phyloP scores from a whole-genome alignment of 2,888 invertebrate genomes.

The Macrosiphum euphorbiae region DNA sequence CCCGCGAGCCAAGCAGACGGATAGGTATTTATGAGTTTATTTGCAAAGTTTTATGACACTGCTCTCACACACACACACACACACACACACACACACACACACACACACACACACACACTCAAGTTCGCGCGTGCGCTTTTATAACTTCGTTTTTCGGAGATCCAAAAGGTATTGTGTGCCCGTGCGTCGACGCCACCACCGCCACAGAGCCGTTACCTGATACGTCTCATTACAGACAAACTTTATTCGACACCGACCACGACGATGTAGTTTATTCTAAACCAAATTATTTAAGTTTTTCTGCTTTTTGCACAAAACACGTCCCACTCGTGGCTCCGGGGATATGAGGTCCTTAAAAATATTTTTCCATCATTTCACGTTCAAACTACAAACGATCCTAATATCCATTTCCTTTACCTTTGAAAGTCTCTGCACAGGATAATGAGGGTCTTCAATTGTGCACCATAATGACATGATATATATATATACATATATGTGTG shows the following conservation, averaged over 20 bases:
- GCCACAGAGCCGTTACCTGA: neutral
- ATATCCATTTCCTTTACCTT: constrained; percentile 26
- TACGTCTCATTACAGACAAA: constrained; percentile 37
- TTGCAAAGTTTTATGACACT: constrained; percentile 25
- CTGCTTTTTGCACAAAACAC: constrained; percentile 7
- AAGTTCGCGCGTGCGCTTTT: too few relatives aligned
- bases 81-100: neutral
- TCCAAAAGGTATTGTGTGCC: neutral
- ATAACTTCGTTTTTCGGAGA: neutral
- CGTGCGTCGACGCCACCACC: neutral
- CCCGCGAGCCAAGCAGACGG: neutral
- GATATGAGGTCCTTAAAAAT: constrained; percentile 25
- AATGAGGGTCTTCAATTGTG: constrained; percentile 41
- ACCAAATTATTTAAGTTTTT: constrained; percentile 38
- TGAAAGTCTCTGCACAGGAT: neutral
- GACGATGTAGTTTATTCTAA: neutral
- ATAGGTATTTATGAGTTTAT: constrained; percentile 36
- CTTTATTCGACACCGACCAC: constrained; percentile 1
- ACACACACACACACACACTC: neutral
- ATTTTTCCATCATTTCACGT: neutral
- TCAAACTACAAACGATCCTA: constrained; percentile 47
- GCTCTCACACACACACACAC: neutral
- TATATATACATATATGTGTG: neutral
- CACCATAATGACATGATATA: neutral
- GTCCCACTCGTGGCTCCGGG: neutral